Evolutionary conservation across 2,888 invertebrate species (phyloP).

Genomic region (Drosophila kambysellisi): DNA sequence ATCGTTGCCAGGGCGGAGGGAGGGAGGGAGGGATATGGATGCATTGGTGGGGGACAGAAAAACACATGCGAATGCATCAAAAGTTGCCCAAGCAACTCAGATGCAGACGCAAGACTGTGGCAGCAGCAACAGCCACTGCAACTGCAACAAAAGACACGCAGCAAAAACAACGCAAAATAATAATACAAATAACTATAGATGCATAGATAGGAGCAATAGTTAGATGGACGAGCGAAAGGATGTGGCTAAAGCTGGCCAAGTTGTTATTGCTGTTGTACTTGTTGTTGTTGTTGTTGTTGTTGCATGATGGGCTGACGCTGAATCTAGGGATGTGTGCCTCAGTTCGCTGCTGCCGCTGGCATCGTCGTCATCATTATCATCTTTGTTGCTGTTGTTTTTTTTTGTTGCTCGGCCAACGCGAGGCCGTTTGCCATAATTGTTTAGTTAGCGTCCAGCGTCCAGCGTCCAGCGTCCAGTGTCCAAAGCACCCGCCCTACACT

Average conservation of each 20-base stretch:
- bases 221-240: slow-evolving; percentile 74
- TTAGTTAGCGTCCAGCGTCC: slow-evolving; percentile 69
- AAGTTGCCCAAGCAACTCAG: slow-evolving; percentile 55
- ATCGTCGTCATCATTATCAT: slow-evolving; percentile 23
- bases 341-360: slow-evolving; percentile 11
- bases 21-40: not conserved
- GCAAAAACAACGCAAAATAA: slow-evolving; percentile 73
- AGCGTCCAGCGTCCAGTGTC: slow-evolving; percentile 53
- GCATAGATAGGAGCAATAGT: slow-evolving; percentile 77
- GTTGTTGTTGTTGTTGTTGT: not conserved
- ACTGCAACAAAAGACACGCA: slow-evolving; percentile 42
- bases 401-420: slow-evolving; percentile 47
- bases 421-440: slow-evolving; percentile 77
- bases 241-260: slow-evolving; percentile 34
- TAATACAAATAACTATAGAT: slow-evolving; percentile 80
- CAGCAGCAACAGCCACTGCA: slow-evolving; percentile 33
- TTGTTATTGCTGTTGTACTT: not conserved
- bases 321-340: slow-evolving; percentile 11
- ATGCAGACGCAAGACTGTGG: slow-evolving; percentile 16
- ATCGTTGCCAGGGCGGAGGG: slow-evolving; percentile 54
- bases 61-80: slow-evolving; percentile 67
- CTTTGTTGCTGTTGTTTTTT: slow-evolving; percentile 4
- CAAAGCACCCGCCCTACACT: slow-evolving; percentile 57
- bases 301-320: slow-evolving; percentile 9
- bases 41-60: slow-evolving; percentile 6